phyloP scores from a whole-genome alignment of 2,888 invertebrate genomes.

The Campoletis raptor region DNA sequence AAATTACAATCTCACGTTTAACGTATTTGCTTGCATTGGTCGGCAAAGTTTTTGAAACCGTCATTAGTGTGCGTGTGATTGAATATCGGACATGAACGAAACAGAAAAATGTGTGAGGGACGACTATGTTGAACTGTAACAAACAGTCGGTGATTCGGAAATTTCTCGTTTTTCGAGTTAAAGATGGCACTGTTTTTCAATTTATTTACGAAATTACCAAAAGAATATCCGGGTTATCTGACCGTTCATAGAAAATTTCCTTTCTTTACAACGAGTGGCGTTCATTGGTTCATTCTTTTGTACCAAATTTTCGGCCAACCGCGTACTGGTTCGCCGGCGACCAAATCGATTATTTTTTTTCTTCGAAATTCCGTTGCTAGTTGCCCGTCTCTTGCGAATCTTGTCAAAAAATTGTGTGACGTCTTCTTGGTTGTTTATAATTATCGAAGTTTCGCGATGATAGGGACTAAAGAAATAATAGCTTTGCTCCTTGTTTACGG shows the following conservation, averaged over 20 bases:
- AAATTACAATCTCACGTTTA: neutral
- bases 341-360: slow-evolving; percentile 76
- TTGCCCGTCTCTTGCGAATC: slow-evolving; percentile 54
- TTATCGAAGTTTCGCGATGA: slow-evolving; percentile 70
- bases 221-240: slow-evolving; percentile 1
- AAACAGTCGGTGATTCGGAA: neutral
- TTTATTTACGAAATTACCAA: neutral
- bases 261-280: neutral
- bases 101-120: neutral
- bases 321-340: slow-evolving; percentile 71
- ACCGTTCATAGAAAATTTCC: neutral
- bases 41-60: slow-evolving; percentile 25
- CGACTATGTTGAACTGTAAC: neutral
- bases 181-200: neutral
- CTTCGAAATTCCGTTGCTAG: slow-evolving; percentile 70
- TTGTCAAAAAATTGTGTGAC: slow-evolving; percentile 53
- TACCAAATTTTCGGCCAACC: slow-evolving; percentile 67
- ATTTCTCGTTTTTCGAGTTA: neutral
- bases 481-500: slow-evolving; percentile 66
- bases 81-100: neutral
- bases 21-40: slow-evolving; percentile 11
- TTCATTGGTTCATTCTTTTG: slow-evolving; percentile 69
- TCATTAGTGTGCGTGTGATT: neutral
- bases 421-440: slow-evolving; percentile 69
- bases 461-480: slow-evolving; percentile 67